A percentile compares a stretch with the other conserved stretches of the same genome.
phyloP scores from a whole-genome alignment of 2,797 vertebrate genomes.

The Syngnathus acus region DNA sequence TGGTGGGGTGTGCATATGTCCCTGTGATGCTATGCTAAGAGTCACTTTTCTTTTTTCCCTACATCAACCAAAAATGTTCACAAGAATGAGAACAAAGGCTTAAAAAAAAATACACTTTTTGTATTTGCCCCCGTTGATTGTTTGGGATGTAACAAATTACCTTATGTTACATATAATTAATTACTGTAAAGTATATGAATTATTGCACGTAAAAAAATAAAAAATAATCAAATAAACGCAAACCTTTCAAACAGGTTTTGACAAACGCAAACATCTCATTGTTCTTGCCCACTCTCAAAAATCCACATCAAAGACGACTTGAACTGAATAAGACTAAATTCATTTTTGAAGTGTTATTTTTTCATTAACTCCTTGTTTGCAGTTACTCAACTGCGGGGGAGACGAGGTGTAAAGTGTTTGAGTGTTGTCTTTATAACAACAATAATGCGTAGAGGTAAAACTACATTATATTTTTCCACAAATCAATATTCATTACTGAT shows the following conservation, averaged over 20 bases:
- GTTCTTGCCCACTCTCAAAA: not conserved
- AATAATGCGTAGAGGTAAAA: too few species aligned
- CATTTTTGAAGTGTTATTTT: not conserved
- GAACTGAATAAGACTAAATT: not conserved
- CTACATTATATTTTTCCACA: too few species aligned
- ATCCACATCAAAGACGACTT: not conserved
- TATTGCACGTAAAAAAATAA: not conserved
- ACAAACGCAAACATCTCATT: not conserved
- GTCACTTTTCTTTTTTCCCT: constrained; percentile 51
- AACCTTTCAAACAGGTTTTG: not conserved
- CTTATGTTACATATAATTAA: too few species aligned
- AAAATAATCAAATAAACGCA: not conserved
- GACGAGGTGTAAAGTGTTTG: too few species aligned
- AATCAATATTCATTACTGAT: too few species aligned
- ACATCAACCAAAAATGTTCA: constrained; percentile 47
- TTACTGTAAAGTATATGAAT: too few species aligned
- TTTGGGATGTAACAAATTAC: too few species aligned
- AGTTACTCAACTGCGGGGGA: too few species aligned
- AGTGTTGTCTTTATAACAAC: too few species aligned
- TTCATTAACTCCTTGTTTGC: not conserved
- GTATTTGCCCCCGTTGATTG: too few species aligned
- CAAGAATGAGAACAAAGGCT: constrained; percentile 27
- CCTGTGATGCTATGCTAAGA: constrained; percentile 57
- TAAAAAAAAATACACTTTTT: not conserved
- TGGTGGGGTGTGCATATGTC: constrained; percentile 51